A percentile compares a stretch with the other conserved stretches of the same genome.
phyloP scores from a whole-genome alignment of 2,888 invertebrate species.

The Xanthorhoe designata region DNA sequence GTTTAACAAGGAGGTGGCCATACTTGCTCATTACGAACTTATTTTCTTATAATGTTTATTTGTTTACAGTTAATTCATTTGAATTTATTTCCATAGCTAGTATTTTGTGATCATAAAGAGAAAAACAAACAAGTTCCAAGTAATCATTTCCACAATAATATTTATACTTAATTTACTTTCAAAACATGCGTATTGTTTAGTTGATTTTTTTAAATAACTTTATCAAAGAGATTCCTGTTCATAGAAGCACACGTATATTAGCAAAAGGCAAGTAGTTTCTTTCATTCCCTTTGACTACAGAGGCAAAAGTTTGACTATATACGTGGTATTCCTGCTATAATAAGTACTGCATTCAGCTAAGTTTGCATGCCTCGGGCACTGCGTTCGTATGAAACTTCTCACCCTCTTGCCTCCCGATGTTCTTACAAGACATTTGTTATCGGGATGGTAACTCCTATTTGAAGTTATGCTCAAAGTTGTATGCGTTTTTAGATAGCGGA shows the following conservation, averaged over 20 bases:
- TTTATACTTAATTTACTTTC: neutral
- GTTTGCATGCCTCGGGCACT: slow-evolving; percentile 8
- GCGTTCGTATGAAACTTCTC: slow-evolving; percentile 9
- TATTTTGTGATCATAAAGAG: too few relatives aligned
- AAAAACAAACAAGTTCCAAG: too few relatives aligned
- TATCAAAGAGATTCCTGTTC: neutral
- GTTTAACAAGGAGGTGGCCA: too few relatives aligned
- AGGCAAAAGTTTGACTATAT: neutral
- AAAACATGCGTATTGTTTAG: neutral
- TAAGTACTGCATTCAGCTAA: slow-evolving; percentile 8
- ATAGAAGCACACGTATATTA: neutral
- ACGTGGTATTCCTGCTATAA: neutral
- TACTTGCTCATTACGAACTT: too few relatives aligned
- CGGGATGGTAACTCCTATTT: neutral
- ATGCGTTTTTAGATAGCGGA: neutral
- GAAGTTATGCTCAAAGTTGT: neutral
- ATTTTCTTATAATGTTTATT: too few relatives aligned
- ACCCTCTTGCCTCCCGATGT: neutral
- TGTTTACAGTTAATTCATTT: too few relatives aligned
- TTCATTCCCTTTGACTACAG: slow-evolving; percentile 1
- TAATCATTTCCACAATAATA: too few relatives aligned
- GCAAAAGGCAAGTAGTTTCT: neutral
- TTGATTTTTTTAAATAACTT: neutral
- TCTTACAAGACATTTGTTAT: slow-evolving; percentile 20
- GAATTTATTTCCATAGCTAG: too few relatives aligned